Conservation (phyloP, 2,113 vertebrate species). For the Proteles cristata region DNA sequence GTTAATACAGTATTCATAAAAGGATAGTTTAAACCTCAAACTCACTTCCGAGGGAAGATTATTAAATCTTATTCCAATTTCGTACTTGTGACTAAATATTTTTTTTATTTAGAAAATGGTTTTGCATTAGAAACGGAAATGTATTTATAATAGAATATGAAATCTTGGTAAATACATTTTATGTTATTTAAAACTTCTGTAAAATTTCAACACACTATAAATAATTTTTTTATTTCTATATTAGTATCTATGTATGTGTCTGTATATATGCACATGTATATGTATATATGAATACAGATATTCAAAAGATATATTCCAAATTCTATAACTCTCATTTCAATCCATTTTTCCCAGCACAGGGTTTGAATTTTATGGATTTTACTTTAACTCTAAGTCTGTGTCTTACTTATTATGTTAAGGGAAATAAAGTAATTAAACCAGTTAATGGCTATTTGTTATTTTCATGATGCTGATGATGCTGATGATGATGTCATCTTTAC, state of each 20-base stretch:
- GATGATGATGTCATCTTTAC: not conserved
- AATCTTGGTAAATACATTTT: slow-evolving; percentile 66
- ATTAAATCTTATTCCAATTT: slow-evolving; percentile 79
- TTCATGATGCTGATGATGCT: not conserved
- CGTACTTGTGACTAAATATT: slow-evolving; percentile 74
- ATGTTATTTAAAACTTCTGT: slow-evolving; percentile 64
- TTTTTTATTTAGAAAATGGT: slow-evolving; percentile 74
- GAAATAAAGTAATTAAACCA: slow-evolving; percentile 5
- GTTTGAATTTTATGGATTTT: slow-evolving; percentile 21
- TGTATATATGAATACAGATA: not conserved
- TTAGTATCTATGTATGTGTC: not conserved
- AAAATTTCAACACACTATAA: slow-evolving; percentile 46
- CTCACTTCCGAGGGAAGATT: slow-evolving; percentile 75
- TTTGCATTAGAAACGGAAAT: slow-evolving; percentile 65
- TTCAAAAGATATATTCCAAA: slow-evolving; percentile 37
- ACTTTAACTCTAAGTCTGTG: not conserved
- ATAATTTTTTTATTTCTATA: slow-evolving; percentile 37
- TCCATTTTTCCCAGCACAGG: not conserved
- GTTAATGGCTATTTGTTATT: not conserved
- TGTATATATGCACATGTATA: not conserved
- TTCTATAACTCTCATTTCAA: slow-evolving; percentile 11
- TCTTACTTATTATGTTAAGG: not conserved
- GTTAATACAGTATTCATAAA: slow-evolving; percentile 76
- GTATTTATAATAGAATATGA: slow-evolving; percentile 56
- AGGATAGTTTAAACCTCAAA: slow-evolving; percentile 76